Percentiles rank a stretch among this genome's conserved stretches.
Conservation (phyloP, 2,113 vertebrate genomes). For the Ameiurus melas region DNA sequence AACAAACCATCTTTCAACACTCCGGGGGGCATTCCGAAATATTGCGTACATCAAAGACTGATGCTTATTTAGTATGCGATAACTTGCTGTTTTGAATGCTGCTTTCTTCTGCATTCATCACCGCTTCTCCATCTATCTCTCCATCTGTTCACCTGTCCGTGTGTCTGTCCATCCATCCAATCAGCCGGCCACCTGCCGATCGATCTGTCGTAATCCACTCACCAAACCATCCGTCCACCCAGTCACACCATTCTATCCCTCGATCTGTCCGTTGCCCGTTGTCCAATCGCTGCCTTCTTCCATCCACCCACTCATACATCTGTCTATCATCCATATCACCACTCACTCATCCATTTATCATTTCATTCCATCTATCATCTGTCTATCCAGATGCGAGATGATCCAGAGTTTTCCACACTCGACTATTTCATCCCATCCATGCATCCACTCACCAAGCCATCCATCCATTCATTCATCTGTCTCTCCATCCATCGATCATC, state of each 20-base stretch:
- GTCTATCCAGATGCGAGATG: no score
- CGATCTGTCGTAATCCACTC: no score
- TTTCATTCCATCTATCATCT: not conserved
- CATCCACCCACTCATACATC: not conserved
- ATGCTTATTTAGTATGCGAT: not conserved
- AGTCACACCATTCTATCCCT: not conserved
- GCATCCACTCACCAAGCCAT: not conserved
- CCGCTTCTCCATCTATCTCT: not conserved
- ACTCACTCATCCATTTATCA: not conserved
- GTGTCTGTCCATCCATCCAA: not conserved
- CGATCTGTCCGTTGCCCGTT: not conserved
- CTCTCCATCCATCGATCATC: no score
- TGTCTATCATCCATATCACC: not conserved
- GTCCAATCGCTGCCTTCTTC: not conserved
- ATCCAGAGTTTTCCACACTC: no score
- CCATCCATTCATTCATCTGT: not conserved
- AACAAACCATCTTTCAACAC: not conserved
- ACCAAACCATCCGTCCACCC: not conserved
- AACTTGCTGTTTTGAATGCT: not conserved
- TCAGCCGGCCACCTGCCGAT: not conserved
- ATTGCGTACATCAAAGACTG: not conserved
- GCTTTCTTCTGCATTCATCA: not conserved
- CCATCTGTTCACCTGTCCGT: not conserved
- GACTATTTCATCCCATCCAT: no score
- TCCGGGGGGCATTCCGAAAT: not conserved